Conservation (phyloP, 2,113 vertebrate species). For the Bungarus multicinctus region DNA sequence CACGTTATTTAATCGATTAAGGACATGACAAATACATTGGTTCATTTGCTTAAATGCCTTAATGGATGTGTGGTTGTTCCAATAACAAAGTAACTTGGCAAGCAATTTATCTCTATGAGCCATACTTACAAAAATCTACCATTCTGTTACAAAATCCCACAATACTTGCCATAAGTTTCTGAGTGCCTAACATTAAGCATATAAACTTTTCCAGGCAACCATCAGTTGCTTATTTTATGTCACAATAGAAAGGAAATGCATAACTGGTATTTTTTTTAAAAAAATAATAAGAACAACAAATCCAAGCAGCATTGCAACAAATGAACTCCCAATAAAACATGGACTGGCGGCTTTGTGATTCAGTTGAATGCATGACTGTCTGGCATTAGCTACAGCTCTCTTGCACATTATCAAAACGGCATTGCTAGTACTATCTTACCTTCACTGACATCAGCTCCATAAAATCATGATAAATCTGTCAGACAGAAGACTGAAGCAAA, state of each 20-base stretch:
- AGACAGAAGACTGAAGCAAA: conserved; percentile 9
- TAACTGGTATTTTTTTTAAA: neutral
- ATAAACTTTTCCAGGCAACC: conserved; percentile 9
- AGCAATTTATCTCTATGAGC: neutral
- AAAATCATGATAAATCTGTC: conserved; percentile 23
- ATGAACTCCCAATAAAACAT: neutral
- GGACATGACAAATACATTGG: neutral
- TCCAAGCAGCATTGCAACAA: neutral
- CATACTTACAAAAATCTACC: neutral
- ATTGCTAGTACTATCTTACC: neutral
- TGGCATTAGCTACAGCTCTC: conserved; percentile 30
- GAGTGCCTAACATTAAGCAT: neutral
- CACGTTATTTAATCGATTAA: neutral
- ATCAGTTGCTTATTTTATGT: neutral
- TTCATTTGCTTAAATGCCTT: conserved; percentile 5
- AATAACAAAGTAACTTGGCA: neutral
- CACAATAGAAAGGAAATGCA: neutral
- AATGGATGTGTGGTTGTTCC: neutral
- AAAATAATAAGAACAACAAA: conserved; percentile 7
- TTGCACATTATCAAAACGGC: conserved; percentile 42
- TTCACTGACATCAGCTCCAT: conserved; percentile 28
- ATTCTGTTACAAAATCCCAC: neutral
- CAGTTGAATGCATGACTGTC: conserved; percentile 31
- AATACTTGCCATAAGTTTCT: neutral
- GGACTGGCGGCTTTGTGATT: conserved; percentile 8